phyloP scores from a whole-genome alignment of 53 echinoderm and acorn worm genomes.

The Echinometra lucunter region DNA sequence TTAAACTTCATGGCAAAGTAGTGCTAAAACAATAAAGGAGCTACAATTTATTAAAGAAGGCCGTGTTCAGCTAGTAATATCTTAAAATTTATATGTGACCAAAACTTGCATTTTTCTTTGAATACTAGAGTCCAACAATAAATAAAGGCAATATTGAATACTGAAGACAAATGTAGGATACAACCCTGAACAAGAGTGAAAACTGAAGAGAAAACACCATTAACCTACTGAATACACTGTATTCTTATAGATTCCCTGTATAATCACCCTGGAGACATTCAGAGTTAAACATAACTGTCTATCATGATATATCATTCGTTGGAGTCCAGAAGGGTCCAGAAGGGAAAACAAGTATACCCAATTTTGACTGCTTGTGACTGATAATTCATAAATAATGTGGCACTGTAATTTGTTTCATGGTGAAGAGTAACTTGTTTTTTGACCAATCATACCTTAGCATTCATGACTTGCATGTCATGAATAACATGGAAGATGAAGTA shows the following conservation, averaged over 20 bases:
- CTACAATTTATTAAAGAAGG: too few relatives aligned
- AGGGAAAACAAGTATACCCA: too few relatives aligned
- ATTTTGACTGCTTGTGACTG: too few relatives aligned
- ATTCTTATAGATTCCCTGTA: background rate
- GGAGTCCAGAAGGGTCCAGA: background rate
- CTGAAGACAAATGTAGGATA: background rate
- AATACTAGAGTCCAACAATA: background rate
- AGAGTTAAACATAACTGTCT: background rate
- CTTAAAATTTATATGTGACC: background rate
- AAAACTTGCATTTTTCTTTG: background rate
- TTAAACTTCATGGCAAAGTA: too few relatives aligned
- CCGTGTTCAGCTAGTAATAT: too few relatives aligned
- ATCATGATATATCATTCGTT: background rate
- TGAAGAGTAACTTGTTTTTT: too few relatives aligned
- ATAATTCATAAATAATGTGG: too few relatives aligned
- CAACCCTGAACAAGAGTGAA: background rate
- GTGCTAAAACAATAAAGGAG: too few relatives aligned
- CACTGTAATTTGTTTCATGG: too few relatives aligned
- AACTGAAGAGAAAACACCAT: background rate
- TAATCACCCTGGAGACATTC: background rate
- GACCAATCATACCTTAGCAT: too few relatives aligned
- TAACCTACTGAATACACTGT: background rate
- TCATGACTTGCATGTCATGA: too few relatives aligned
- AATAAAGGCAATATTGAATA: background rate
- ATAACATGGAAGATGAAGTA: too few relatives aligned